Conservation (phyloP, 2,113 vertebrate genomes). For the Aepyceros melampus region DNA sequence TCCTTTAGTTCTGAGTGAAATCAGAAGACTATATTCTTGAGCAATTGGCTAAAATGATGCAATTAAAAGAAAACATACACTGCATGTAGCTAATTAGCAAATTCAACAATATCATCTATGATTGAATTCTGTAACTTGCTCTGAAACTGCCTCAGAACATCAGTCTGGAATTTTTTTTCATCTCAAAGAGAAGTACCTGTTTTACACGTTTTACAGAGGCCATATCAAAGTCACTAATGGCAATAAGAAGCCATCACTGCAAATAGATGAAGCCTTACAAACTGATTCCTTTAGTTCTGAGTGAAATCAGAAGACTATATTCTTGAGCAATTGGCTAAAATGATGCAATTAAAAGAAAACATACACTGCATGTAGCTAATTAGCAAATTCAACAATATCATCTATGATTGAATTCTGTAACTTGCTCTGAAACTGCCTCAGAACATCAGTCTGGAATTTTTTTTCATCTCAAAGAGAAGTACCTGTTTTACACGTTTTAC, state of each 20-base stretch:
- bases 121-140: background rate
- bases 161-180: background rate
- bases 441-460: background rate
- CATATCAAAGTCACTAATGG: background rate
- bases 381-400: background rate
- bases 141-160: background rate
- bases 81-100: background rate
- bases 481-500: background rate
- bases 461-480: slow-evolving; percentile 4
- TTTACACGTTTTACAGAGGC: background rate
- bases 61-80: background rate
- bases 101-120: background rate
- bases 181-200: background rate
- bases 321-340: background rate
- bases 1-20: background rate
- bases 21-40: background rate
- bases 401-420: background rate
- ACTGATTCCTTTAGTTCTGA: background rate
- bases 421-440: background rate
- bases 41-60: slow-evolving; percentile 22
- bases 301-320: background rate
- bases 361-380: background rate
- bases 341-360: slow-evolving; percentile 9
- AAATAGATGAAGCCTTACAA: background rate
- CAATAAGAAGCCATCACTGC: background rate